These are phyloP conservation scores for Helicoverpa assulta DNA, from an alignment of 2,888 invertebrate genomes.

Conservation along the genomic window DNA sequence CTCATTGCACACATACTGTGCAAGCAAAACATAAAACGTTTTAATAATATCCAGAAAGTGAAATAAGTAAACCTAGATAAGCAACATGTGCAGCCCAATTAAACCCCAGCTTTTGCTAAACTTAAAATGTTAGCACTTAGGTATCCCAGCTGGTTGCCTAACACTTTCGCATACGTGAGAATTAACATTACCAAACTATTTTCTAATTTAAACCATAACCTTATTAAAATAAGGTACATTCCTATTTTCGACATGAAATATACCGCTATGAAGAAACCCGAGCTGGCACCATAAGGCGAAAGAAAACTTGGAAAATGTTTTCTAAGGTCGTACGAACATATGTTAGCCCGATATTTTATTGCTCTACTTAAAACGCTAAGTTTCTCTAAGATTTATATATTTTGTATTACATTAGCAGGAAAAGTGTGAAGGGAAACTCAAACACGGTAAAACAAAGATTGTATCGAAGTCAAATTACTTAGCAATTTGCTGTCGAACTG, in stretches of 20 bases:
- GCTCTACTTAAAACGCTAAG: slow-evolving; percentile 29
- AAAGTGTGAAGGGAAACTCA: slow-evolving; percentile 24
- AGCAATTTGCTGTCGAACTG: slow-evolving; percentile 45
- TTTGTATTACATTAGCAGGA: slow-evolving; percentile 31
- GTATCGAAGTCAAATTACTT: slow-evolving; percentile 45
- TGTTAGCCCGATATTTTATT: slow-evolving; percentile 62
- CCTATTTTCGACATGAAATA: slow-evolving; percentile 8
- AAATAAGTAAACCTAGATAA: slow-evolving; percentile 52
- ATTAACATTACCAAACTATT: slow-evolving; percentile 23
- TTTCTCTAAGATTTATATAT: slow-evolving; percentile 35
- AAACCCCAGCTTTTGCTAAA: slow-evolving; percentile 38
- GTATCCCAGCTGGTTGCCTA: slow-evolving; percentile 47
- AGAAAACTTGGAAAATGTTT: slow-evolving; percentile 60
- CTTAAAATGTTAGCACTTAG: slow-evolving; percentile 15
- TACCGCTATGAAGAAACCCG: slow-evolving; percentile 37
- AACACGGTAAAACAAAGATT: slow-evolving; percentile 23
- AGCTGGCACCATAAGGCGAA: slow-evolving; percentile 50
- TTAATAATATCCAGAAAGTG: slow-evolving; percentile 56
- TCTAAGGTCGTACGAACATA: slow-evolving; percentile 48
- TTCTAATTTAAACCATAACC: slow-evolving; percentile 43
- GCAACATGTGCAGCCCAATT: slow-evolving; percentile 31
- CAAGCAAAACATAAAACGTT: slow-evolving; percentile 43
- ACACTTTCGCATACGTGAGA: slow-evolving; percentile 46
- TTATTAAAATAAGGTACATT: slow-evolving; percentile 24
- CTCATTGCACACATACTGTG: slow-evolving; percentile 19